Conservation (phyloP, 2,113 vertebrate genomes). For the Pseudorhombus dupliciocellatus region DNA sequence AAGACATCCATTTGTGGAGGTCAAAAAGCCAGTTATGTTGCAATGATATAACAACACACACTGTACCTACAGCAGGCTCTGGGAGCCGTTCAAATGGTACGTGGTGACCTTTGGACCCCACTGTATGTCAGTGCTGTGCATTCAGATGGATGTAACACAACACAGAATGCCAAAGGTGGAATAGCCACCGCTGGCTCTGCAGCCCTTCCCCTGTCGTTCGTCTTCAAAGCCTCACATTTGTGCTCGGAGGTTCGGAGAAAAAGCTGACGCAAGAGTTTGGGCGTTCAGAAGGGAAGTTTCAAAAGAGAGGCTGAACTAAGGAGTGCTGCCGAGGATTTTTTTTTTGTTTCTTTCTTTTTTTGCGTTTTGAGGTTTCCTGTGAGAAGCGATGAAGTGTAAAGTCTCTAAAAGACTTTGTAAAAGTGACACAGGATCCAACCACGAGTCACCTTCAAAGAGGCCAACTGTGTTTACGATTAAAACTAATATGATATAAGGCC, state of each 20-base stretch:
- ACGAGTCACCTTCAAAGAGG: background rate
- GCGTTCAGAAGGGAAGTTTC: conserved; percentile 15
- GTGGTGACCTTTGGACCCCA: background rate
- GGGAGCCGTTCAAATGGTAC: background rate
- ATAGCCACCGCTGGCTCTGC: conserved; percentile 29
- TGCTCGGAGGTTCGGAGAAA: conserved; percentile 43
- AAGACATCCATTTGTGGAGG: conserved; percentile 22
- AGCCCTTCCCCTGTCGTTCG: conserved; percentile 18
- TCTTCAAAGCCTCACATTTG: conserved; percentile 35
- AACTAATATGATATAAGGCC: background rate
- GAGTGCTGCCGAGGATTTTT: background rate
- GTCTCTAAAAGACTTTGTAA: background rate
- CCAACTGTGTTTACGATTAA: background rate
- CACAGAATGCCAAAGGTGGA: conserved; percentile 46
- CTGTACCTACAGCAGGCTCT: background rate
- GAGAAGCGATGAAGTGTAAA: background rate
- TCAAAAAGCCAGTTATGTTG: conserved; percentile 14
- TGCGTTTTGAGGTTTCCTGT: background rate
- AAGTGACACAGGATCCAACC: background rate
- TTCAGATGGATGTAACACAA: conserved; percentile 27
- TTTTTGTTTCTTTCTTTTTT: background rate
- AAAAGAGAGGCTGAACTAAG: background rate
- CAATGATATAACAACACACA: conserved; percentile 4
- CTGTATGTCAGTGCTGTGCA: conserved; percentile 8
- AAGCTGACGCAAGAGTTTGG: conserved; percentile 51